Evolutionary conservation across 2,888 invertebrate genomes (phyloP), one percentile per base, ranked within the genome.

Genomic region (Cryptosula pallasiana): DNA sequence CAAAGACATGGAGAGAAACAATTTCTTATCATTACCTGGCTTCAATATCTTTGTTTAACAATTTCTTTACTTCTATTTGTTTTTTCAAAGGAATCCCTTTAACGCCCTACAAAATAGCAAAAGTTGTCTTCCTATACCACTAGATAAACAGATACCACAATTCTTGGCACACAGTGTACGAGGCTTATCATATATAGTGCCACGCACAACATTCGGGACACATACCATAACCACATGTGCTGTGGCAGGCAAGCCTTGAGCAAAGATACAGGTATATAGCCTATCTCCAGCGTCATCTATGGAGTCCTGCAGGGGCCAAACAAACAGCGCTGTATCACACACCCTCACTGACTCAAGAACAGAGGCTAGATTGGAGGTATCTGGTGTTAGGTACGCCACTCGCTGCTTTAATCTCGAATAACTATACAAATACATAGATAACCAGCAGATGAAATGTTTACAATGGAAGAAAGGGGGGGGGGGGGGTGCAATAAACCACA

Each of bases 371-470:
- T 92, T 90, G 25, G 90, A 90, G 25, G 88, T 83, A 74, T 90
- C 89, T 20, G 94, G 92, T 9, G 89, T 87, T 54, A 93, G 86
- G 78, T 96, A 90, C 0, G 92, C 90, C 82, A 92, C 93, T n/a
- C 92, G 88, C 82, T 95, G 93, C 82, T 95, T 94, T 82, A 95
- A 93, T 75, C 92, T 89, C 16, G 92, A 91, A 75, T 93, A 81
- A 78, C 92, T 92, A 84, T 79, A 87, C n/a, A n/a, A n/a, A n/a
- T n/a, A n/a, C n/a, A n/a, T n/a, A n/a, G n/a, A n/a, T n/a, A n/a
- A n/a, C n/a, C n/a, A n/a, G n/a, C n/a, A n/a, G n/a, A n/a, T n/a
- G n/a, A n/a, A n/a, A n/a, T n/a, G n/a, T n/a, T n/a, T n/a, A n/a
- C n/a, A n/a, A n/a, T n/a, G n/a, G n/a, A n/a, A n/a, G n/a, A n/a